These are phyloP conservation scores for Oreonectes daqikongensis DNA, from an alignment of 2,797 vertebrate genomes.

Conservation along the genomic window DNA sequence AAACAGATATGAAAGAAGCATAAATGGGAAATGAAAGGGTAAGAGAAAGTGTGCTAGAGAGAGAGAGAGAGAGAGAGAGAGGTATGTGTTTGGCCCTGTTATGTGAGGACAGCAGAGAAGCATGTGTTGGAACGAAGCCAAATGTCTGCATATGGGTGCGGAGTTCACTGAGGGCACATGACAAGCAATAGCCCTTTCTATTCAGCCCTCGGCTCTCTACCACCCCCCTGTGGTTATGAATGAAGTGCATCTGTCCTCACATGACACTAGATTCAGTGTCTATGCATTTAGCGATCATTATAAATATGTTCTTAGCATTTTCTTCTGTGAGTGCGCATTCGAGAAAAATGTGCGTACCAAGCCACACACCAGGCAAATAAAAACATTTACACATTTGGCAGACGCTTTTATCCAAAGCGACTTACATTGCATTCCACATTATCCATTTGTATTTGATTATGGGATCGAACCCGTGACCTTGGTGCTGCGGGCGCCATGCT, in stretches of 20 bases:
- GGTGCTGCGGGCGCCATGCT: too few species aligned
- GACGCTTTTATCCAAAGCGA: too few species aligned
- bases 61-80: conserved; percentile 57
- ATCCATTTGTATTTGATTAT: too few species aligned
- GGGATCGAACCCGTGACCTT: too few species aligned
- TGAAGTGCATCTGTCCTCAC: background rate
- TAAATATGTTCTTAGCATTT: background rate
- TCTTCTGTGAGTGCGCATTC: background rate
- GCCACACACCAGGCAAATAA: background rate
- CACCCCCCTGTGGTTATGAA: conserved; percentile 66
- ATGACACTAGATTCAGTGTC: too few species aligned
- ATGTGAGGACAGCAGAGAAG: conserved; percentile 78
- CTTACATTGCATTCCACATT: too few species aligned
- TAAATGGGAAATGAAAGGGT: background rate
- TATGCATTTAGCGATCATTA: too few species aligned
- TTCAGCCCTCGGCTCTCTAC: conserved; percentile 45
- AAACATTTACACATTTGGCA: too few species aligned
- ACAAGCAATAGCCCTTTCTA: conserved; percentile 64
- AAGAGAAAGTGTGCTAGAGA: conserved; percentile 15
- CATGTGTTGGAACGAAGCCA: conserved; percentile 72
- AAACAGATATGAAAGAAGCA: background rate
- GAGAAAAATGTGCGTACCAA: background rate
- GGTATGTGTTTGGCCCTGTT: conserved; percentile 66
- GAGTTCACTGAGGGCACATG: conserved; percentile 77
- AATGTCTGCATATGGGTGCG: conserved; percentile 75